Base-by-base conservation (phyloP, 2,797 vertebrate genomes). In the Kryptopterus vitreolus region DNA sequence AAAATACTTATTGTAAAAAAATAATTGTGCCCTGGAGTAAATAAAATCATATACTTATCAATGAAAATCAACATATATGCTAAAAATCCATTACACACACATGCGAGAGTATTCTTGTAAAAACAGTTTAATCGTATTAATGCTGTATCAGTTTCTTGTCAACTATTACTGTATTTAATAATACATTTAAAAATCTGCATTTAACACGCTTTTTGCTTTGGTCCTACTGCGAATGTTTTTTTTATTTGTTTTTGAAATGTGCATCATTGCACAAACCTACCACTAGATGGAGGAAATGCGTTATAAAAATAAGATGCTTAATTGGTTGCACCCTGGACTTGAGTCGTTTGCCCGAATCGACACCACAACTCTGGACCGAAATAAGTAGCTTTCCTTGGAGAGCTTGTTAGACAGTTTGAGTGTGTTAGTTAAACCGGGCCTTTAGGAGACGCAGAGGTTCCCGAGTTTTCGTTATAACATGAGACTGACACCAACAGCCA, bases 211-310 rank as follows among this genome's bases (percentile, higher is more conserved):
- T 24, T 68, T 3, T 43, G 35, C 33, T 66, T 24, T 15, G n/a
- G n/a, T n/a, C n/a, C n/a, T n/a, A n/a, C n/a, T n/a, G n/a, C n/a
- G n/a, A n/a, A n/a, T n/a, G n/a, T n/a, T n/a, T n/a, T n/a, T n/a
- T n/a, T n/a, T n/a, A n/a, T n/a, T n/a, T n/a, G 16, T 29, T 70
- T 13, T 71, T 43, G 38, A 20, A 71, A 53, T 7, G 22, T 16
- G 5, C 4, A 9, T 63, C 38, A 66, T 33, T 76, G 76, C 63
- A 71, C 3, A 48, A 24, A 13, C 11, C 53, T 7, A 18, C n/a
- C 76, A 82, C 57, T 62, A 83, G 84, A 63, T 22, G 76, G 71
- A 38, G 70, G 5, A 3, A 58, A 22, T 46, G 48, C 50, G 43
- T 53, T 22, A 57, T 18, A 50, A 16, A 22, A n/a, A 35, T 35